Conservation (phyloP, 2,797 vertebrate genomes). For the Lagorchestes hirsutus region DNA sequence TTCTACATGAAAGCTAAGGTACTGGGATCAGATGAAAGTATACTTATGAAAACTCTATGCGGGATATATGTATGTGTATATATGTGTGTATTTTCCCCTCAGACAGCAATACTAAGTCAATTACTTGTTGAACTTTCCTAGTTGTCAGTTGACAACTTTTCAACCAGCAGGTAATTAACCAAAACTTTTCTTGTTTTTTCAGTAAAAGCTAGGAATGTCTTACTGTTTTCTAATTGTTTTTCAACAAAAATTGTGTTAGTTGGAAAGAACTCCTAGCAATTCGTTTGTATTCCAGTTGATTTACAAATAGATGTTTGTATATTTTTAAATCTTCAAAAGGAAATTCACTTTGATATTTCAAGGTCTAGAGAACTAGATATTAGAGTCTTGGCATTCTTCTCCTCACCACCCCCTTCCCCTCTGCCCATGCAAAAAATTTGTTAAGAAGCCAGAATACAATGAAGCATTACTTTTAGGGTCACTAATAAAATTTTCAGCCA, state of each 20-base stretch:
- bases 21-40: neutral
- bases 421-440: neutral
- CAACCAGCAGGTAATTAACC: conserved; percentile 58
- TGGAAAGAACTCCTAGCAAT: neutral
- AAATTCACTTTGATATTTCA: neutral
- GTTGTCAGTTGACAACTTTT: conserved; percentile 34
- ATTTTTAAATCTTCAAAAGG: neutral
- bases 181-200: neutral
- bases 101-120: neutral
- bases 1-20: neutral
- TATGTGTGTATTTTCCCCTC: neutral
- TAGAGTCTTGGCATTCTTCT: neutral
- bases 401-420: fast-evolving
- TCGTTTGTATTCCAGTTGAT: neutral
- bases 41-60: neutral
- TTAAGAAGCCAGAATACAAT: neutral
- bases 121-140: neutral
- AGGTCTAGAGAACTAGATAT: neutral
- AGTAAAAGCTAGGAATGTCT: neutral
- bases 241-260: neutral
- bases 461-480: neutral
- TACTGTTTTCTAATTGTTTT: neutral
- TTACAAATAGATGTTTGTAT: neutral
- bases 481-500: neutral
- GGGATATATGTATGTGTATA: neutral